These are phyloP conservation scores for Noctuana brunneofusca DNA, from an alignment of 2,888 invertebrate genomes.

Conservation along the genomic window DNA sequence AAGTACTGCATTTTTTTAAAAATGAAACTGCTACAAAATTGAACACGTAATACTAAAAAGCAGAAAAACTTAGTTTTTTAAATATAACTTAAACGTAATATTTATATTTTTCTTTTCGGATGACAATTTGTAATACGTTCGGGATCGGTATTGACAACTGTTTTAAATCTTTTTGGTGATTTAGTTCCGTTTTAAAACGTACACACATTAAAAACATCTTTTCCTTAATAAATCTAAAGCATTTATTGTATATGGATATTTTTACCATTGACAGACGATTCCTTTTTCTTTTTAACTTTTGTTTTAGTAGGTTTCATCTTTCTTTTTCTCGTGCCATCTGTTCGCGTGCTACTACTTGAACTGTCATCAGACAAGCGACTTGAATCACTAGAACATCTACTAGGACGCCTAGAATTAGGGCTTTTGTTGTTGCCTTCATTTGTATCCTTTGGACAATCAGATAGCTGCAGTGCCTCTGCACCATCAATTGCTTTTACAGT, in stretches of 20 bases:
- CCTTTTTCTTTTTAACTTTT: slow-evolving; percentile 58
- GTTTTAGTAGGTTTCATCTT: slow-evolving; percentile 56
- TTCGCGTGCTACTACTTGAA: slow-evolving; percentile 62
- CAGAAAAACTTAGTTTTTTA: too few species aligned
- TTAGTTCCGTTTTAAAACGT: too few species aligned
- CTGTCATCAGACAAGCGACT: slow-evolving; percentile 75
- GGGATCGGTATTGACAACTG: too few species aligned
- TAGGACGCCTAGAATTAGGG: slow-evolving; percentile 66
- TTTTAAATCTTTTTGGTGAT: too few species aligned
- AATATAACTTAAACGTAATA: too few species aligned
- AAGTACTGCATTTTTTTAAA: too few species aligned
- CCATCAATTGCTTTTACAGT: slow-evolving; percentile 76
- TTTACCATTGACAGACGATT: slow-evolving; percentile 42
- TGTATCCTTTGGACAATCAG: slow-evolving; percentile 54
- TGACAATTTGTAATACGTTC: too few species aligned
- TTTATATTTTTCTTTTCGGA: too few species aligned
- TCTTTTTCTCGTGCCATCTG: slow-evolving; percentile 64
- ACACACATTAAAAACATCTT: too few species aligned
- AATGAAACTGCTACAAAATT: too few species aligned
- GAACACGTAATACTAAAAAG: too few species aligned
- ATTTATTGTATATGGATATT: slow-evolving; percentile 8
- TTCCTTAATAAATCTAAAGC: too few species aligned
- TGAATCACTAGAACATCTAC: slow-evolving; percentile 74
- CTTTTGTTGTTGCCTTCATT: slow-evolving; percentile 56
- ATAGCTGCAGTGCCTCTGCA: slow-evolving; percentile 63